Conservation (phyloP, 92 coral and sea anemone species). For the Palythoa heliodiscus region DNA sequence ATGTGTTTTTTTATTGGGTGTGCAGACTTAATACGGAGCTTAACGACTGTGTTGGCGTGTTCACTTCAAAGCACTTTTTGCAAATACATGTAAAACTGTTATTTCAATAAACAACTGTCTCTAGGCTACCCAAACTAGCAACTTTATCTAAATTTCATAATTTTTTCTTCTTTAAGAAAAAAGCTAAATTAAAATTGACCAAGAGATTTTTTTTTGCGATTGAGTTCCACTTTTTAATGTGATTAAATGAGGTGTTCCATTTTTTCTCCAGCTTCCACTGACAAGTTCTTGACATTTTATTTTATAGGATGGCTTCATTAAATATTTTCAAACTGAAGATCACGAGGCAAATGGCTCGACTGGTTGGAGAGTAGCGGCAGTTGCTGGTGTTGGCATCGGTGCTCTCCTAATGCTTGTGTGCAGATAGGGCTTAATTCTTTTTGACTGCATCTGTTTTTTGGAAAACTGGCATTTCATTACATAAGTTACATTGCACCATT, state of each 20-base stretch:
- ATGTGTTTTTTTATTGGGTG: neutral
- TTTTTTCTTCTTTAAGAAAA: neutral
- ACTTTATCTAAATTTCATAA: neutral
- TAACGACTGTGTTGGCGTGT: neutral
- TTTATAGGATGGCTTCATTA: conserved; percentile 84
- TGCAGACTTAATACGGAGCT: neutral
- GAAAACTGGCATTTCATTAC: neutral
- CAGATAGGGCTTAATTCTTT: conserved; percentile 41
- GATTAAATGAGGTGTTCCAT: neutral
- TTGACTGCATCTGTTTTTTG: neutral
- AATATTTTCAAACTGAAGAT: conserved; percentile 70
- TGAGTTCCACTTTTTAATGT: neutral
- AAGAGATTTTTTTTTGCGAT: neutral
- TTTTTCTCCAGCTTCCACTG: neutral
- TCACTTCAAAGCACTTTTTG: neutral
- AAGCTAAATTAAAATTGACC: neutral
- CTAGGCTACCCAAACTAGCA: neutral
- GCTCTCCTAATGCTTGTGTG: conserved; percentile 90
- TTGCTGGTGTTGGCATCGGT: conserved; percentile 92
- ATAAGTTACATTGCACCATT: neutral
- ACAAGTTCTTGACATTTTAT: neutral
- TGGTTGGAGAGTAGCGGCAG: conserved; percentile 87
- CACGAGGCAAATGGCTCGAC: conserved; percentile 42
- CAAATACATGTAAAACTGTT: neutral
- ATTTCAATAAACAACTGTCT: neutral